Evolutionary conservation across 2,888 invertebrate genomes (phyloP).

Genomic region (Machimus rusticus): DNA sequence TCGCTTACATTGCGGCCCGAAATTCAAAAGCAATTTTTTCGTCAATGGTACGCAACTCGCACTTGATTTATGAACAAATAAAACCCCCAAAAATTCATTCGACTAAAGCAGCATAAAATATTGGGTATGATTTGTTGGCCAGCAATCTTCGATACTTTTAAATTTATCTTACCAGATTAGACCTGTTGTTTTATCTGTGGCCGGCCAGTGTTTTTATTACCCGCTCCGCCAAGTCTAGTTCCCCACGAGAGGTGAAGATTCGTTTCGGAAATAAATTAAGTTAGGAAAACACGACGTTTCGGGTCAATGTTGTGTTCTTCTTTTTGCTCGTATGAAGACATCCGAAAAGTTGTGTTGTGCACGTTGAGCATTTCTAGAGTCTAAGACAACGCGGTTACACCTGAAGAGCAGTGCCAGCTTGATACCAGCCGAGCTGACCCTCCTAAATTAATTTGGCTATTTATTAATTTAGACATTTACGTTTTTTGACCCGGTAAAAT

Average conservation of each 20-base stretch:
- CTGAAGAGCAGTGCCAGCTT: neutral
- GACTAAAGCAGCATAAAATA: slow-evolving; percentile 5
- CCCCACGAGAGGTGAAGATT: slow-evolving; percentile 40
- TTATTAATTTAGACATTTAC: slow-evolving; percentile 32
- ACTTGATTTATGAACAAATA: slow-evolving; percentile 37
- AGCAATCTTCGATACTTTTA: slow-evolving; percentile 17
- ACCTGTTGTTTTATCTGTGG: slow-evolving; percentile 26
- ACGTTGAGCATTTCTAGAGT: neutral
- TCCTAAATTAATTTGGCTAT: slow-evolving; percentile 20
- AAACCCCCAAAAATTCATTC: slow-evolving; percentile 3
- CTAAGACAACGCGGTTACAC: neutral
- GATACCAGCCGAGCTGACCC: neutral
- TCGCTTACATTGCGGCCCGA: neutral
- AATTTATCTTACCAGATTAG: slow-evolving; percentile 33
- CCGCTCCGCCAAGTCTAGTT: neutral
- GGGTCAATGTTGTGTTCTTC: neutral
- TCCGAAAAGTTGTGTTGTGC: neutral
- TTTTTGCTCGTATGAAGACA: neutral
- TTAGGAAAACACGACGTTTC: neutral
- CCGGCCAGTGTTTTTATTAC: neutral
- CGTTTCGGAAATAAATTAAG: slow-evolving; percentile 45
- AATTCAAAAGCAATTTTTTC: neutral
- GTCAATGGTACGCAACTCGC: neutral
- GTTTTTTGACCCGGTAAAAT: slow-evolving; percentile 2
- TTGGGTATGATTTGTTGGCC: slow-evolving; percentile 11